Evolutionary conservation across 2,888 invertebrate genomes (phyloP).

Genomic region (Melieria omissa): DNA sequence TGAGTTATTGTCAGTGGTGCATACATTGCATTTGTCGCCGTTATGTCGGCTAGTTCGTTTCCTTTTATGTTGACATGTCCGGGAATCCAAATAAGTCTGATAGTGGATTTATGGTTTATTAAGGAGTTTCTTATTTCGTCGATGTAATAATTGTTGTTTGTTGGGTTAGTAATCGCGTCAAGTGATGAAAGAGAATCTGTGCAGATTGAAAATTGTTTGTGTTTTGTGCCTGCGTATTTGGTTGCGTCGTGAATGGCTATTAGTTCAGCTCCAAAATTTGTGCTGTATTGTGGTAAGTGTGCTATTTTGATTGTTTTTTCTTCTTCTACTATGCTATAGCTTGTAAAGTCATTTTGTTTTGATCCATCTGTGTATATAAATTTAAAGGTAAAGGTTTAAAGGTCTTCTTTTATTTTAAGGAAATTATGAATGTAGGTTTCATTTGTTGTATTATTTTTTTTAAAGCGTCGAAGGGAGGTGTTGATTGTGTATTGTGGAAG

Average conservation of each 20-base stretch:
- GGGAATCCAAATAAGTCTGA: too few relatives aligned
- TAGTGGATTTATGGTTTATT: too few relatives aligned
- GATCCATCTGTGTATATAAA: slow-evolving; percentile 20
- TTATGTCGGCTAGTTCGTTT: too few relatives aligned
- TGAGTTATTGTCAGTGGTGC: too few relatives aligned
- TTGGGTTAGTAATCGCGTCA: too few relatives aligned
- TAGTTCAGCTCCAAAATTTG: neutral
- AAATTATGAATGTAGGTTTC: neutral
- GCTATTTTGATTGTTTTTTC: neutral
- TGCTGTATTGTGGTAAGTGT: neutral
- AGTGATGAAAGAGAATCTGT: neutral
- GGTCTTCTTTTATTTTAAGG: neutral
- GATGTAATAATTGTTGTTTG: too few relatives aligned
- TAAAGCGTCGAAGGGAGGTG: neutral
- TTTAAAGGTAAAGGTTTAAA: neutral
- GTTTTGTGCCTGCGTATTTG: slow-evolving; percentile 2
- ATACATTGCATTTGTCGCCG: too few relatives aligned
- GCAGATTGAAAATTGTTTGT: neutral
- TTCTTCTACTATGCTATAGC: neutral
- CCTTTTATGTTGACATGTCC: too few relatives aligned
- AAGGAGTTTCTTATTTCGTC: too few relatives aligned
- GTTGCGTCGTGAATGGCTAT: slow-evolving; percentile 5
- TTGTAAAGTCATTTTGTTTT: neutral
- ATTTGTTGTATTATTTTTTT: neutral
- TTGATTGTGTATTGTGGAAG: neutral